Conservation (phyloP, 2,113 vertebrate species). For the Microtus pennsylvanicus region DNA sequence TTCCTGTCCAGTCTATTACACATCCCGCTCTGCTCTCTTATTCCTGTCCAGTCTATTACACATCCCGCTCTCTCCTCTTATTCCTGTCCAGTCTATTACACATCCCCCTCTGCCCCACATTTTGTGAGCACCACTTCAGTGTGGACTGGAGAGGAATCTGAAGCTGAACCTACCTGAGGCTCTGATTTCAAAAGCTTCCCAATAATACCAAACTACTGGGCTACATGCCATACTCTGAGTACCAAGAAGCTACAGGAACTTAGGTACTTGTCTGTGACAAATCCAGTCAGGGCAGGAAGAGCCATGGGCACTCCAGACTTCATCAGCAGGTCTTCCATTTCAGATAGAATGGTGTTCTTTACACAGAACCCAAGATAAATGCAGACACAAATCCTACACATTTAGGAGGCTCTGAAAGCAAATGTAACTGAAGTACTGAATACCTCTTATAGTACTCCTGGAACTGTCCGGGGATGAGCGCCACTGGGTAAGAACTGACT, state of each 20-base stretch:
- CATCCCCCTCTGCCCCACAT: background rate
- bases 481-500: slow-evolving; percentile 97
- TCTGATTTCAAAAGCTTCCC: background rate
- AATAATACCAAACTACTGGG: background rate
- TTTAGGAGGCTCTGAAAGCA: background rate
- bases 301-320: accelerated
- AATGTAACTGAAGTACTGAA: accelerated
- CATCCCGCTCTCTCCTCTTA: background rate
- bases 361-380: background rate
- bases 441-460: slow-evolving; percentile 99
- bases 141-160: accelerated
- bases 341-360: background rate
- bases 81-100: too few relatives aligned
- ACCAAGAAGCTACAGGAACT: accelerated
- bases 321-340: accelerated
- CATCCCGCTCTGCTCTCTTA: too few relatives aligned
- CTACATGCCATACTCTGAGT: background rate
- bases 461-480: slow-evolving; percentile 99
- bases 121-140: background rate
- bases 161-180: background rate
- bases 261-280: background rate
- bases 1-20: too few relatives aligned
- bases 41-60: too few relatives aligned
- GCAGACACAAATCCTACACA: accelerated
- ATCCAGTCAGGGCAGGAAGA: background rate